phyloP scores from a whole-genome alignment of 2,797 vertebrate genomes.

The Holocentrus rufus region DNA sequence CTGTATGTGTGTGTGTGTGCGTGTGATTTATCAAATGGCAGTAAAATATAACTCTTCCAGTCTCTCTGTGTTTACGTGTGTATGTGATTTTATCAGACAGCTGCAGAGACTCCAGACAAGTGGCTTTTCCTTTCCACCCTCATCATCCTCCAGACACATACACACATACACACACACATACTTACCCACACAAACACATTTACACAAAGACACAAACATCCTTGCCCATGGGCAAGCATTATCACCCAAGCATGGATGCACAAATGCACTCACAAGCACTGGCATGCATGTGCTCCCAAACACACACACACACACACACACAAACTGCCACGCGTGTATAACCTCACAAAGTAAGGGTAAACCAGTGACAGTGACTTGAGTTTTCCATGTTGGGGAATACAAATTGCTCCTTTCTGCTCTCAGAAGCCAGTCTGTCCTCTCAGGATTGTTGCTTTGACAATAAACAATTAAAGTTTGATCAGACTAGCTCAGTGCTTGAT shows the following conservation, averaged over 20 bases:
- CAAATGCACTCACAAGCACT: slow-evolving; percentile 33
- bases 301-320: slow-evolving; percentile 24
- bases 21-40: no score
- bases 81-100: neutral
- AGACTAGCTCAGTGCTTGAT: slow-evolving; percentile 24
- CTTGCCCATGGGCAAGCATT: slow-evolving; percentile 7
- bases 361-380: slow-evolving; percentile 17
- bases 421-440: slow-evolving; percentile 39
- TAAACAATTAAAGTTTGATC: slow-evolving; percentile 68
- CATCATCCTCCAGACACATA: slow-evolving; percentile 6
- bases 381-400: slow-evolving; percentile 28
- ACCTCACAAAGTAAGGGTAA: slow-evolving; percentile 28
- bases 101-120: neutral
- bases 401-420: slow-evolving; percentile 30
- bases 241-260: neutral
- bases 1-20: no score
- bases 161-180: neutral
- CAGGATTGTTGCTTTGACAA: slow-evolving; percentile 39
- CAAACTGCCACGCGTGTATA: slow-evolving; percentile 25
- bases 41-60: no score
- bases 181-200: neutral
- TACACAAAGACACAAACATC: slow-evolving; percentile 19
- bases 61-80: no score
- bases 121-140: slow-evolving; percentile 11
- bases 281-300: slow-evolving; percentile 23